A percentile compares a stretch with the other conserved stretches of the same genome.
These are phyloP conservation scores for Scaptomyza hsui DNA, from an alignment of 1,140 invertebrate genomes.

Conservation along the genomic window DNA sequence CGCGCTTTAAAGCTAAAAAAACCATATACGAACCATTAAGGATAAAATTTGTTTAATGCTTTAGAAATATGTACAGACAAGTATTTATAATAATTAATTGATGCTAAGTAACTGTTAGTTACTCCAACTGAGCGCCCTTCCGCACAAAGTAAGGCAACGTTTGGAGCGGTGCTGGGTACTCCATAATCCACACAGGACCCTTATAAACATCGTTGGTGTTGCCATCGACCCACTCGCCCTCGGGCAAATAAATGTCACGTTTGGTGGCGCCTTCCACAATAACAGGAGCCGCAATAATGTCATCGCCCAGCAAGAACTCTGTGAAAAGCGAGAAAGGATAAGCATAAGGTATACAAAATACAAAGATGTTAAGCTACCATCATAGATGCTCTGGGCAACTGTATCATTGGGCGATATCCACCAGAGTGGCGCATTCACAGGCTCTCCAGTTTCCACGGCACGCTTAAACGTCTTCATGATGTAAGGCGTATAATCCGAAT, in stretches of 20 bases:
- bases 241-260: constrained; percentile 91
- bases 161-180: constrained; percentile 88
- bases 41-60: too few species aligned
- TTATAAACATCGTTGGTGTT: constrained; percentile 83
- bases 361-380: constrained; percentile 85
- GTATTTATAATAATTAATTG: not conserved
- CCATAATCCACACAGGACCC: constrained; percentile 88
- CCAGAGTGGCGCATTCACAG: constrained; percentile 95
- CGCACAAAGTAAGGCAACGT: constrained; percentile 87
- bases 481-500: constrained; percentile 87
- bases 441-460: constrained; percentile 87
- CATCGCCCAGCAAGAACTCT: constrained; percentile 94
- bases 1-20: too few species aligned
- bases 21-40: too few species aligned
- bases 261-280: constrained; percentile 87
- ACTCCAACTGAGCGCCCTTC: constrained; percentile 52
- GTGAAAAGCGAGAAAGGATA: constrained; percentile 15
- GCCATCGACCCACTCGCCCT: constrained; percentile 88
- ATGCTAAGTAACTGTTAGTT: not conserved
- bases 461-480: constrained; percentile 87
- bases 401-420: constrained; percentile 91
- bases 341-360: not conserved
- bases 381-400: constrained; percentile 87
- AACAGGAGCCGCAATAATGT: constrained; percentile 94
- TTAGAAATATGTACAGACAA: not conserved